Evolutionary conservation across 2,113 vertebrate species (phyloP), one percentile per base, ranked within the genome.

Genomic region (Syngnathoides biaculeatus): DNA sequence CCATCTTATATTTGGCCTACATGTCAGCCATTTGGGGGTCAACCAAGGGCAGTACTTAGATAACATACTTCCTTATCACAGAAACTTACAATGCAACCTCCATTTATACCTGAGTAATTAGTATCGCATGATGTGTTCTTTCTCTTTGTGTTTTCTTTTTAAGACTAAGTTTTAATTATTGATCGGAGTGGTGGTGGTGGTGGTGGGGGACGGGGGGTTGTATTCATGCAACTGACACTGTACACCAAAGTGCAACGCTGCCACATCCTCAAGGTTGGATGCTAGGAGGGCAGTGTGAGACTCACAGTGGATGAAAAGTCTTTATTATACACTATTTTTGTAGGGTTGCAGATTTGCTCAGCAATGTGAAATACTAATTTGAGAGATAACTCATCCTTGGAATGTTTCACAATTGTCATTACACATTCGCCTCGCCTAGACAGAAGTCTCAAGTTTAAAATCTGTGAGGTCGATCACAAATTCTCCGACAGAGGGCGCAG

Each of bases 91-190:
- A 40, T n/a, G 35, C 22, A 53, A 43, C 61, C 69, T 61, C 60
- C n/a, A 43, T 62, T 65, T 73, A 75, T 71, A 50, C 55, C 1
- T 35, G 62, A 1, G 5, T 72, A 73, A 78, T 82, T 79, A 79
- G 80, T 70, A 59, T 81, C 50, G 80, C 68, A 13, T n/a, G 65
- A 71, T 11, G 12, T 1, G 22, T 63, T 45, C 64, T 74, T 67
- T 80, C 15, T 65, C 69, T 77, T 85, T 81, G 64, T 83, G 67
- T 30, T 48, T 8, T n/a, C 73, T 70, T 87, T 83, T 72, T 80
- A 73, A 72, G 68, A 68, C 79, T 73, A 47, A 39, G 65, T 67
- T 58, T 90, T 56, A 90, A 90, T 90, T 81, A 90, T 91, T 88
- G 50, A 91, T 81, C 40, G 42, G 45, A 57, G 66, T 40, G 48